Evolutionary conservation across 2,888 invertebrate species (phyloP).

Genomic region (Eupsilia transversa): DNA sequence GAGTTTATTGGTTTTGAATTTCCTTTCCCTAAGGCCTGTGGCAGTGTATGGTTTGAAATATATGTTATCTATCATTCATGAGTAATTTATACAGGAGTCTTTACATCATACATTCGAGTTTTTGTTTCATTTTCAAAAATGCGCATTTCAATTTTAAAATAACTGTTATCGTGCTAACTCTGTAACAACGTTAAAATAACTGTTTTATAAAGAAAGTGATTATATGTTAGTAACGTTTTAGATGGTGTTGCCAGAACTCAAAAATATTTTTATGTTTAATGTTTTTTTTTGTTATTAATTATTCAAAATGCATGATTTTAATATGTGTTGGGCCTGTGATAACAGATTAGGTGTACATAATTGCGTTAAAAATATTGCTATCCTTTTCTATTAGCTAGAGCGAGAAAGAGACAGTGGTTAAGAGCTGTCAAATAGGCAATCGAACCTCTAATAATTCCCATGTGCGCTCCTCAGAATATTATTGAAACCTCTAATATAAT

Average conservation of each 20-base stretch:
- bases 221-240: constrained; percentile 68
- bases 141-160: constrained; percentile 48
- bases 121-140: constrained; percentile 86
- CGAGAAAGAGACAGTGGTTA: neutral
- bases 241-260: constrained; percentile 51
- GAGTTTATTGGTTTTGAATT: neutral
- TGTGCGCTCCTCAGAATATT: too few relatives aligned
- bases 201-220: constrained; percentile 79
- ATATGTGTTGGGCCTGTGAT: constrained; percentile 26
- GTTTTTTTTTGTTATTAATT: neutral
- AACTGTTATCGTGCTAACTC: constrained; percentile 54
- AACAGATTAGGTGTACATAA: neutral
- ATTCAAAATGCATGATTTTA: constrained; percentile 38
- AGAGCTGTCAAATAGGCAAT: neutral
- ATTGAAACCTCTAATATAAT: too few relatives aligned
- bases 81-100: constrained; percentile 6
- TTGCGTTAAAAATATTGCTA: neutral
- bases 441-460: too few relatives aligned
- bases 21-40: neutral
- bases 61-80: neutral
- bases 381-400: neutral
- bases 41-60: neutral
- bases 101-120: constrained; percentile 48
- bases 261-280: neutral
- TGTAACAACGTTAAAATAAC: constrained; percentile 46